Conservation (phyloP, 2,888 invertebrate species). For the Callyntrura guangdongensis region DNA sequence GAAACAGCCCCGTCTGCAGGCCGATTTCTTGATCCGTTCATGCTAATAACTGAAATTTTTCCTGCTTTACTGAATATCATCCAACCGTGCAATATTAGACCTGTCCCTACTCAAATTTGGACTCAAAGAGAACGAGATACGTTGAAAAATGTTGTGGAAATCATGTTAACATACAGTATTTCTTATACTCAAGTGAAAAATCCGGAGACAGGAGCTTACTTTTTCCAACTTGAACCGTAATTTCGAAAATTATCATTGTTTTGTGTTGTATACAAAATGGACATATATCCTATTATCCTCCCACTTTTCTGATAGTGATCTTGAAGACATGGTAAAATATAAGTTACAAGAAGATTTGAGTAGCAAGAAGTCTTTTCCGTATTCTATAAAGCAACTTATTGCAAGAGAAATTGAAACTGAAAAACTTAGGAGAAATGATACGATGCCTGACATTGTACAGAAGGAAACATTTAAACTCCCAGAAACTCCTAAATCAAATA, state of each 20-base stretch:
- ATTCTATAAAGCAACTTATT: slow-evolving; percentile 92
- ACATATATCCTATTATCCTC: slow-evolving; percentile 21
- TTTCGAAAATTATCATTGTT: slow-evolving; percentile 84
- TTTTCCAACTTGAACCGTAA: slow-evolving; percentile 91
- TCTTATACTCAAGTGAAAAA: slow-evolving; percentile 93
- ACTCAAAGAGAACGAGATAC: slow-evolving; percentile 90
- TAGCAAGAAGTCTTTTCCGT: slow-evolving; percentile 87
- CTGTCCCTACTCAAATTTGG: slow-evolving; percentile 91
- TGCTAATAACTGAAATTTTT: slow-evolving; percentile 90
- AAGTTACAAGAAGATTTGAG: slow-evolving; percentile 77
- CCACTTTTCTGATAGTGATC: slow-evolving; percentile 87
- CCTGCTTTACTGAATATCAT: slow-evolving; percentile 91
- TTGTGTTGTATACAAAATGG: not conserved
- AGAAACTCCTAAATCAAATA: slow-evolving; percentile 48
- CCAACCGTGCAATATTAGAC: slow-evolving; percentile 90
- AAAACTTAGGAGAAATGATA: slow-evolving; percentile 89
- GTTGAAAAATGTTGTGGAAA: slow-evolving; percentile 90
- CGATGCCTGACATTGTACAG: slow-evolving; percentile 65
- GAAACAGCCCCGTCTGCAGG: slow-evolving; percentile 89
- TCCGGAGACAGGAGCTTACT: slow-evolving; percentile 91
- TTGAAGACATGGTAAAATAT: slow-evolving; percentile 89
- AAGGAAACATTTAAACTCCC: slow-evolving; percentile 58
- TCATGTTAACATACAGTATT: slow-evolving; percentile 96
- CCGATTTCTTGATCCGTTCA: slow-evolving; percentile 86
- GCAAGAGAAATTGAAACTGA: slow-evolving; percentile 93